phyloP scores from a whole-genome alignment of 2,797 vertebrate genomes.

The Sebastes iracundus region DNA sequence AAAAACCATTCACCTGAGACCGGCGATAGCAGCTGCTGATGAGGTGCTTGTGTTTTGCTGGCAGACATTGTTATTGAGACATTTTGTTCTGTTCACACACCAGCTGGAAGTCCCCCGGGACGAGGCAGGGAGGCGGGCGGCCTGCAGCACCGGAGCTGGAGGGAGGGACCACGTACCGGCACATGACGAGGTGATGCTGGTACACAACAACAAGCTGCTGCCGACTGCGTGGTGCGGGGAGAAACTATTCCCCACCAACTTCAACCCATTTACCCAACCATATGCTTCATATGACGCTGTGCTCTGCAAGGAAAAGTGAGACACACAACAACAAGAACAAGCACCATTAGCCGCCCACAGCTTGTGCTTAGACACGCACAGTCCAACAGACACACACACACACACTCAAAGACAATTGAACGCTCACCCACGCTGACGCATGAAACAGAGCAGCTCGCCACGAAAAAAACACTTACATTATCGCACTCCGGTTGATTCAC shows the following conservation, averaged over 20 bases:
- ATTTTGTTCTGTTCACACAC: conserved; percentile 73
- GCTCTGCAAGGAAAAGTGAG: conserved; percentile 64
- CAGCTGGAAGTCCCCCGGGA: conserved; percentile 55
- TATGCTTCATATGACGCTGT: conserved; percentile 47
- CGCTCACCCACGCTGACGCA: conserved; percentile 80
- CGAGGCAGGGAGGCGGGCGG: conserved; percentile 38
- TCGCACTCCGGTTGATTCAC: conserved; percentile 65
- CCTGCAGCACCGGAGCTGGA: conserved; percentile 58
- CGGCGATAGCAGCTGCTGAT: conserved; percentile 65
- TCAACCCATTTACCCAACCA: conserved; percentile 60
- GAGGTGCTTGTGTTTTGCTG: conserved; percentile 65
- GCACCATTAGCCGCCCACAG: conserved; percentile 77
- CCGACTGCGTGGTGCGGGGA: conserved; percentile 13
- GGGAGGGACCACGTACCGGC: conserved; percentile 54
- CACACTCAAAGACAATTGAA: conserved; percentile 72
- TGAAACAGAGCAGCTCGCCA: conserved; percentile 70
- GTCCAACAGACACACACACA: conserved; percentile 33
- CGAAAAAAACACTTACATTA: conserved; percentile 65
- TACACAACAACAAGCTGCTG: conserved; percentile 64
- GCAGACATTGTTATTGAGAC: conserved; percentile 75
- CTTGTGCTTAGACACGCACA: conserved; percentile 62
- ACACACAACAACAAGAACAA: conserved; percentile 71
- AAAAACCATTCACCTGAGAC: conserved; percentile 74
- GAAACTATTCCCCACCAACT: conserved; percentile 51
- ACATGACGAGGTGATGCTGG: conserved; percentile 59